phyloP scores from a whole-genome alignment of 2,888 invertebrate genomes.

The Nebria salina region DNA sequence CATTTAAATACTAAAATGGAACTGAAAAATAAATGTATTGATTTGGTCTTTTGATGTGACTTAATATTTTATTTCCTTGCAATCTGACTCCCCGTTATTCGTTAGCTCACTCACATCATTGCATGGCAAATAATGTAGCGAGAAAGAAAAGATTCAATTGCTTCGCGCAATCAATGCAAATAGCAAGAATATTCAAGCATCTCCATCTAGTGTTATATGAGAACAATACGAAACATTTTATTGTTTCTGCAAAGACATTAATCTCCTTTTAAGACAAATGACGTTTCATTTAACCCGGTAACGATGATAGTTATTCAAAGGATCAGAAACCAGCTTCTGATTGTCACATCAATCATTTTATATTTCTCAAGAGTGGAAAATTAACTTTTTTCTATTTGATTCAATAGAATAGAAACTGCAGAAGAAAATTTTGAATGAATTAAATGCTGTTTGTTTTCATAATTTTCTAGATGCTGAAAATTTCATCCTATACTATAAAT shows the following conservation, averaged over 20 bases:
- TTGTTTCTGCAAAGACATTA: not conserved
- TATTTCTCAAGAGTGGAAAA: not conserved
- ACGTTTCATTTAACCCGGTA: not conserved
- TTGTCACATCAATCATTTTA: not conserved
- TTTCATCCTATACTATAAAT: too few relatives aligned
- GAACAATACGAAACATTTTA: not conserved
- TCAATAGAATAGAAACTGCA: not conserved
- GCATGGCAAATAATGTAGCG: not conserved
- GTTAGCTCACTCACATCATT: not conserved
- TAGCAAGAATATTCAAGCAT: not conserved
- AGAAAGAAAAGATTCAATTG: not conserved
- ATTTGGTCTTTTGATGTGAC: too few relatives aligned
- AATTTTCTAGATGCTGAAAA: not conserved
- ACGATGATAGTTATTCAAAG: not conserved
- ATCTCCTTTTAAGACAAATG: not conserved
- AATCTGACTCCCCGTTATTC: not conserved
- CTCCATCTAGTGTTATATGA: not conserved
- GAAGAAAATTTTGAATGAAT: not conserved
- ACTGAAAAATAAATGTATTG: too few relatives aligned
- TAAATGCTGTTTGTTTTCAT: not conserved
- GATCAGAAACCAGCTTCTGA: not conserved
- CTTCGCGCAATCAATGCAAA: constrained; percentile 18
- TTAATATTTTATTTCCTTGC: not conserved
- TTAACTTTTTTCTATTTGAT: not conserved
- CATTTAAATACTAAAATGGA: too few relatives aligned